These are phyloP conservation scores for Saccostrea glomerata DNA, from an alignment of 1,140 invertebrate species.

Conservation along the genomic window DNA sequence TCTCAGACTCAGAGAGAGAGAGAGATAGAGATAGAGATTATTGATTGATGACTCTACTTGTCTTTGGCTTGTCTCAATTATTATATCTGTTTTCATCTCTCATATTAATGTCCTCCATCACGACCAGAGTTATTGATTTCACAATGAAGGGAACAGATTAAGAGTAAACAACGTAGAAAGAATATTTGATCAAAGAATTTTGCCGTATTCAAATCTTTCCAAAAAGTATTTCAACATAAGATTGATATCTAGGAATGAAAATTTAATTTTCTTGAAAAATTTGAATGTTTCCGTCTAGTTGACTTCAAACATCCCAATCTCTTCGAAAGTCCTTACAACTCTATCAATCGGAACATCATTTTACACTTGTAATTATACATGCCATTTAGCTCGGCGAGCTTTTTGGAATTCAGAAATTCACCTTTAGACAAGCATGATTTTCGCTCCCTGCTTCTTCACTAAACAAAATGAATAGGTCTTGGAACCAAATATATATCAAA, in stretches of 20 bases:
- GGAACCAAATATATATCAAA: too few relatives aligned
- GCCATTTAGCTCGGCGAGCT: too few relatives aligned
- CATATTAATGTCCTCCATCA: constrained; percentile 30
- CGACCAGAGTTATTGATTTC: constrained; percentile 23
- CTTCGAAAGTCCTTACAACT: too few relatives aligned
- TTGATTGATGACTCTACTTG: background rate
- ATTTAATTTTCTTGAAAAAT: too few relatives aligned
- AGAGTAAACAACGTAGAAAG: background rate
- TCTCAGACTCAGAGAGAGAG: background rate
- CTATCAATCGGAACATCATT: too few relatives aligned
- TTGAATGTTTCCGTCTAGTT: too few relatives aligned
- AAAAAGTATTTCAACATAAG: background rate
- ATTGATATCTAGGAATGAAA: background rate
- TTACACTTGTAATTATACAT: too few relatives aligned
- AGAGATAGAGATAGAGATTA: constrained; percentile 10
- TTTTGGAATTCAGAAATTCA: too few relatives aligned
- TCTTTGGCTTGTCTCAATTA: constrained; percentile 12
- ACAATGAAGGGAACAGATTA: background rate
- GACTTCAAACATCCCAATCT: too few relatives aligned
- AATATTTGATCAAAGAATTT: background rate
- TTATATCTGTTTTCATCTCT: constrained; percentile 21
- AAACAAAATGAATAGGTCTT: too few relatives aligned
- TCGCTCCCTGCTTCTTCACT: too few relatives aligned
- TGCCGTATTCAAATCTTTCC: background rate
- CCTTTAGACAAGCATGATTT: too few relatives aligned